Evolutionary conservation across 1,140 invertebrate genomes (phyloP).

Genomic region (Drosophila malerkotliana): DNA sequence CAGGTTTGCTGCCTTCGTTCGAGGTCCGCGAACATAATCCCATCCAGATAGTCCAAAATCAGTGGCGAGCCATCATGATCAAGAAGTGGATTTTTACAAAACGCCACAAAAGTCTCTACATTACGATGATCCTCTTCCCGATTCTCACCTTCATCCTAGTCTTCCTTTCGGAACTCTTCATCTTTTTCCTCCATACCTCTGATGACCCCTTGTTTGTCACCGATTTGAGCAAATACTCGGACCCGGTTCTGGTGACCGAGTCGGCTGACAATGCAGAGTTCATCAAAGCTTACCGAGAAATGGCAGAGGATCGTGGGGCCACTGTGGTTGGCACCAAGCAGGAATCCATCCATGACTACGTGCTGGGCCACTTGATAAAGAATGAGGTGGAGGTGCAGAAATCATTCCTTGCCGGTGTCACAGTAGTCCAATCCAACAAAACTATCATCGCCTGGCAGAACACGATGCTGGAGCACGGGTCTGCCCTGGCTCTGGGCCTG

Average conservation of each 20-base stretch:
- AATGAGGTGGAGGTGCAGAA: not conserved
- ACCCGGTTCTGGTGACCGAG: not conserved
- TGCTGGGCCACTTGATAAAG: not conserved
- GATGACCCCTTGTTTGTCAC: not conserved
- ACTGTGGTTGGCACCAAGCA: not conserved
- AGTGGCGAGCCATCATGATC: conserved; percentile 28
- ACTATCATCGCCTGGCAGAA: conserved; percentile 85
- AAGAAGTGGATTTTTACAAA: conserved; percentile 26
- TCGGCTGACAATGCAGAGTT: not conserved
- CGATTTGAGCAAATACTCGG: not conserved
- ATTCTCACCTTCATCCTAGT: not conserved
- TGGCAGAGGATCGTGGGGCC: not conserved
- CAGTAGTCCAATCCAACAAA: conserved; percentile 58
- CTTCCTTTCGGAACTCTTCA: not conserved
- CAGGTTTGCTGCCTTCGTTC: conserved; percentile 25
- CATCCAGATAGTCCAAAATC: conserved; percentile 3
- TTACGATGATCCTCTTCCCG: conserved; percentile 9
- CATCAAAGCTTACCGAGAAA: not conserved
- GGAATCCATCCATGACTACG: not conserved
- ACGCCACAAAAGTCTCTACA: not conserved
- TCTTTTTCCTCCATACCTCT: not conserved
- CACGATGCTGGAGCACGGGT: conserved; percentile 88
- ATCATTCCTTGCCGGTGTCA: conserved; percentile 84
- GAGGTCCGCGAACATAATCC: conserved; percentile 9
- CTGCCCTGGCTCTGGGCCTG: conserved; percentile 86